Evolutionary conservation across 2,888 invertebrate genomes (phyloP), one percentile per base, ranked within the genome.

Genomic region (Mamestra brassicae): DNA sequence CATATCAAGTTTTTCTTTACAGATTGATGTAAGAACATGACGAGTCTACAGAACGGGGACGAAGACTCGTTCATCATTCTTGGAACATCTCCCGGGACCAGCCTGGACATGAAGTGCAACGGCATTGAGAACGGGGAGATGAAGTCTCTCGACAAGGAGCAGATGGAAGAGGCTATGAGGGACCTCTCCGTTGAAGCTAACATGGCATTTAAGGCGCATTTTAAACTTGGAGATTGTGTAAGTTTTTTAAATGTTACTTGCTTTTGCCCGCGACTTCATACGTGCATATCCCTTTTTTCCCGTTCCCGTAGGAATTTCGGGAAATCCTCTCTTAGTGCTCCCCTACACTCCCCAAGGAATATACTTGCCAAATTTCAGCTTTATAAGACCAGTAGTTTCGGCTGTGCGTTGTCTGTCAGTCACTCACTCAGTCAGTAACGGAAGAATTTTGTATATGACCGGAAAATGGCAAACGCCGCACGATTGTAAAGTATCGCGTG

Each of bases 1-100:
- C 1, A 70, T 0, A 47, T 11, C n/a, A 36, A 34, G 7, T 4
- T 13, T 7, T 17, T 69, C 10, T 60, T 86, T 81, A 36, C 86
- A 92, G 92, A 71, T 91, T 89, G 74, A 91, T 92, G 91, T 80
- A 36, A 70, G 67, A 92, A 75, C 78, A 95, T 95, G 96, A 86
- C 93, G 73, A 90, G 88, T 67, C 71, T 85, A 34, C 93, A 94
- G 70, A 90, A 88, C 64, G 90, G 88, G 83, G 96, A 96, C 63
- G 96, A 96, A 57, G 96, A 96, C 54, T 96, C 96, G 0, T 96
- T 96, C 84, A 96, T 96, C 55, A 95, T 96, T 76, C 92, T 96
- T 26, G 95, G 95, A 5, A 90, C 94, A 0, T 96, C 96, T 6
- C 96, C 96, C 0, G 93, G 94, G 1, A 88, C 92, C 0, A 96